Percentiles rank a stretch among this genome's conserved stretches.
Evolutionary conservation across 2,888 invertebrate genomes (phyloP).

Genomic region (Phyto melanocephala): DNA sequence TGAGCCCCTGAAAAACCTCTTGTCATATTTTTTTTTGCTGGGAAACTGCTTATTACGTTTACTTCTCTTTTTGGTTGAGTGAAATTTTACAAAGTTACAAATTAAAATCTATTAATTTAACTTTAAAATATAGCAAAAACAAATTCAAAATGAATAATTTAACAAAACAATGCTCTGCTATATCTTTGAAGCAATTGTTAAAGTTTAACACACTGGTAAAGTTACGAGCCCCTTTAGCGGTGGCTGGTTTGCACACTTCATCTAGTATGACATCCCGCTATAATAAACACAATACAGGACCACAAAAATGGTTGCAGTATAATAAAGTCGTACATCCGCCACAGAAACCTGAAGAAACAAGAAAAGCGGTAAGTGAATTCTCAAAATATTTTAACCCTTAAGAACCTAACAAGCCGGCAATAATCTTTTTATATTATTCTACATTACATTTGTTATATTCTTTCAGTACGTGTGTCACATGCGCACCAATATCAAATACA

Average conservation of each 20-base stretch:
- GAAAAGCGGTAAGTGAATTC: conserved; percentile 88
- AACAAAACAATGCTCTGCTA: conserved; percentile 45
- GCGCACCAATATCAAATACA: conserved; percentile 91
- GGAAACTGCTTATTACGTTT: too few relatives aligned
- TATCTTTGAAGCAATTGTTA: conserved; percentile 36
- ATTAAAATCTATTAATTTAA: conserved; percentile 22
- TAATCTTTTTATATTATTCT: not conserved
- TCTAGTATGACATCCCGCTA: conserved; percentile 69
- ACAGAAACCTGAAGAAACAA: conserved; percentile 85
- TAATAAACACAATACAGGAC: conserved; percentile 76
- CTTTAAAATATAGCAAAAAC: conserved; percentile 14
- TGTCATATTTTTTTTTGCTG: too few relatives aligned
- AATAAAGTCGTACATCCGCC: conserved; percentile 91
- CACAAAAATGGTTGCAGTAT: conserved; percentile 82
- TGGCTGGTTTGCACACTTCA: conserved; percentile 72
- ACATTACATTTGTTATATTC: not conserved
- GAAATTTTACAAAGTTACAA: not conserved
- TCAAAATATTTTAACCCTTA: not conserved
- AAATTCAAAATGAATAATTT: conserved; percentile 61
- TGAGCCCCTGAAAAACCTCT: too few relatives aligned
- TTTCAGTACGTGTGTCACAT: conserved; percentile 93
- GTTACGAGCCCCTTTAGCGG: not conserved
- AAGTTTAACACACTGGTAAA: conserved; percentile 30
- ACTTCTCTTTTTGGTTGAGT: conserved; percentile 49
- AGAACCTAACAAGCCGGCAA: not conserved